Base-by-base conservation (phyloP, 2,113 vertebrate genomes). In the Madoqua kirkii region DNA sequence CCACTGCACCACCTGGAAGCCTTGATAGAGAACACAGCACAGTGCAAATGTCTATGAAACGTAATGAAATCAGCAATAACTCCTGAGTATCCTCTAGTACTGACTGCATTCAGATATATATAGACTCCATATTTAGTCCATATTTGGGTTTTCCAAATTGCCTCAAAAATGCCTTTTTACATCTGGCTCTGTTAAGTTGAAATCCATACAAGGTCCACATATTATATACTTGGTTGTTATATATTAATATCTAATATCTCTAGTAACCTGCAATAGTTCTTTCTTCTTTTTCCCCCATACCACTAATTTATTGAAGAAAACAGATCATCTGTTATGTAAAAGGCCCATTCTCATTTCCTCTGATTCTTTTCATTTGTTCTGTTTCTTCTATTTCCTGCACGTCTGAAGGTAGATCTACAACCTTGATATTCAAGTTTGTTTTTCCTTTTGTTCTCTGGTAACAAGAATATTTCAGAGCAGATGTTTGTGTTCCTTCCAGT, bases 251-350 rank as follows among this genome's bases (percentile, higher is more conserved):
- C 48, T 95, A 93, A 48, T 57, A 40, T 96, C 31, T 88, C 60
- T 92, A 83, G 33, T 59, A 79, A 95, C 40, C 27, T 15, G 64
- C n/a, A 48, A 23, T 52, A 74, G 15, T 60, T 88, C 40, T 36
- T 50, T 83, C 40, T 82, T 82, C 55, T 62, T 76, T 52, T 95
- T 91, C 76, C 15, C 48, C 48, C 48, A 54, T 36, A 21, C 14
- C n/a, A 71, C 62, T 87, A 74, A 43, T 74, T 97, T 71, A 89
- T 91, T 85, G 64, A 91, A 89, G 27, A 87, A 94, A 60, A 92
- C 25, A 89, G 59, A 60, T 54, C 36, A 74, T 29, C 36, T 87
- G 29, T 64, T 31, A 33, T 83, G 23, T 71, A 87, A 97, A 92
- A 76, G 64, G 6, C 27, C 40, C 36, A 52, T 57, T 52, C 64